Evolutionary conservation across 2,113 vertebrate species (phyloP).

Genomic region (Bubo scandiacus): DNA sequence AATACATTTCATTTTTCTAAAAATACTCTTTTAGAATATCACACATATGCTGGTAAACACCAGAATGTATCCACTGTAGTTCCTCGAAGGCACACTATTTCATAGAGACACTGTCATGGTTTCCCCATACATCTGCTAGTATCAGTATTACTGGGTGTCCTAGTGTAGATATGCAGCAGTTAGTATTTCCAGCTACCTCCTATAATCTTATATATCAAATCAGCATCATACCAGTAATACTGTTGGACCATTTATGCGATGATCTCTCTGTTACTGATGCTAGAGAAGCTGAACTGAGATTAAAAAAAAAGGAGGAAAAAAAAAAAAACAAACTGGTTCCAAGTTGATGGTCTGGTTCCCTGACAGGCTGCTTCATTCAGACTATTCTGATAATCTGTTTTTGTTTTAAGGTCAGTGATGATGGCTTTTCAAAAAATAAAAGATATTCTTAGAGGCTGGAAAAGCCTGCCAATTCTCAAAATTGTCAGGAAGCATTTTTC

Average conservation of each 20-base stretch:
- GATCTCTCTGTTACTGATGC: not conserved
- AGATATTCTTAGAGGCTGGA: not conserved
- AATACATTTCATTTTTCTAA: not conserved
- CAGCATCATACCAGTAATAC: not conserved
- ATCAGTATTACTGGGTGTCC: not conserved
- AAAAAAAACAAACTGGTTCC: not conserved
- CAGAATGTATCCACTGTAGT: not conserved
- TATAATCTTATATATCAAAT: not conserved
- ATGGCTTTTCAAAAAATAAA: not conserved
- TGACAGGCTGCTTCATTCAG: not conserved
- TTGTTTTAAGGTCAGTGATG: not conserved
- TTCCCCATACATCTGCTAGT: not conserved
- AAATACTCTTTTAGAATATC: not conserved
- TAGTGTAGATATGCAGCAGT: not conserved
- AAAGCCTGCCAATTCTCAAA: not conserved
- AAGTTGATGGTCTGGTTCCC: not conserved
- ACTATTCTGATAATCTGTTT: not conserved
- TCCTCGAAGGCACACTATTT: not conserved
- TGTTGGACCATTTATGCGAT: not conserved
- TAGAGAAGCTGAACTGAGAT: not conserved
- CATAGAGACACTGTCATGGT: not conserved
- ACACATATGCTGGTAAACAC: not conserved
- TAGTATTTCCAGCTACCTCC: not conserved
- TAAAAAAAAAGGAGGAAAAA: not conserved
- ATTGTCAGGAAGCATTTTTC: not conserved